Conservation (phyloP, 2,797 vertebrate genomes). For the Siniperca undulata region DNA sequence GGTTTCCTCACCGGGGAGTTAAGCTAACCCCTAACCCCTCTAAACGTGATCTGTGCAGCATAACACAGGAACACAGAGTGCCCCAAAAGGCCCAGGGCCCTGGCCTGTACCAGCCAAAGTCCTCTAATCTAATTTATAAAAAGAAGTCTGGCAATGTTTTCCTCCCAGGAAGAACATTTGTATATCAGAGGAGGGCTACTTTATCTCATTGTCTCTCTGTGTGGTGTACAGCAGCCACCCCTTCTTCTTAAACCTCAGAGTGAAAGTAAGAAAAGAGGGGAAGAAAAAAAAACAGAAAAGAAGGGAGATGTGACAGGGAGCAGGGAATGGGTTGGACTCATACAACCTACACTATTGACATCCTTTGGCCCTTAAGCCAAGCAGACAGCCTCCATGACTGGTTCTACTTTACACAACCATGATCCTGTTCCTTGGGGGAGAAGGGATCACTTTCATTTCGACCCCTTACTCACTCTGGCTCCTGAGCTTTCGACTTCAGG, state of each 20-base stretch:
- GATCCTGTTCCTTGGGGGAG: conserved; percentile 79
- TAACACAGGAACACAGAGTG: conserved; percentile 68
- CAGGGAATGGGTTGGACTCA: conserved; percentile 52
- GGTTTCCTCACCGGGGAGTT: conserved; percentile 75
- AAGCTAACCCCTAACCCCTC: conserved; percentile 66
- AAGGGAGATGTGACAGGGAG: conserved; percentile 37
- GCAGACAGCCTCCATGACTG: conserved; percentile 75
- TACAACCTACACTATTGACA: conserved; percentile 75
- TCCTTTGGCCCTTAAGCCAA: conserved; percentile 73
- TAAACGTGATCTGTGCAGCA: conserved; percentile 59
- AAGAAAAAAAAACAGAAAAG: conserved; percentile 2
- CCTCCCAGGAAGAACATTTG: conserved; percentile 72
- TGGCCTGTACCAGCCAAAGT: conserved; percentile 66
- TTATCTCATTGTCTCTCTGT: conserved; percentile 63
- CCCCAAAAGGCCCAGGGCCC: conserved; percentile 70
- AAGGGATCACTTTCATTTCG: conserved; percentile 82
- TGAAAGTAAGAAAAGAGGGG: conserved; percentile 14
- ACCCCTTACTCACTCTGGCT: conserved; percentile 77
- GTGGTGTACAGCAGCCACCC: conserved; percentile 51
- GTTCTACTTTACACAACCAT: conserved; percentile 84
- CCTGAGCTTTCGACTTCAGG: conserved; percentile 82
- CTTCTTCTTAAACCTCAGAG: conserved; percentile 31
- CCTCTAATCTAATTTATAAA: conserved; percentile 83
- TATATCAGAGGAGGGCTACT: conserved; percentile 60
- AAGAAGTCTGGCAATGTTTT: conserved; percentile 82